phyloP scores from a whole-genome alignment of 2,888 invertebrate genomes.

The Eristalis arbustorum region DNA sequence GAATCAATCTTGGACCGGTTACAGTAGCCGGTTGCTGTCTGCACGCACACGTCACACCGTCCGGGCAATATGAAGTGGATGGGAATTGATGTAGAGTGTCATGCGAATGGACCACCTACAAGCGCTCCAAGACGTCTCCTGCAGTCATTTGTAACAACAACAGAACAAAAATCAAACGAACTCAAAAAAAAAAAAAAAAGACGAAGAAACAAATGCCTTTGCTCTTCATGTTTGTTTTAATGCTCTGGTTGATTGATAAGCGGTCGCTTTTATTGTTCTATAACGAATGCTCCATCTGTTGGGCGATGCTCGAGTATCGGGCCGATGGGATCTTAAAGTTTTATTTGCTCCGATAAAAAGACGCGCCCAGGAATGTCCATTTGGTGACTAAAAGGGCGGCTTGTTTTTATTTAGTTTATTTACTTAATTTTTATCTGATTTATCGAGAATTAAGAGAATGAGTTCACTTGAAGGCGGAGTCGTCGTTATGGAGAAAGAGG shows the following conservation, averaged over 20 bases:
- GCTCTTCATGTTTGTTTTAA: constrained; percentile 59
- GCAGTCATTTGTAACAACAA: constrained; percentile 56
- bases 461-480: not conserved
- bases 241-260: constrained; percentile 65
- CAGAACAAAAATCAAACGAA: too few relatives aligned
- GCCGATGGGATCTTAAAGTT: not conserved
- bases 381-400: not conserved
- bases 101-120: constrained; percentile 66
- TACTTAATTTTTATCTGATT: not conserved
- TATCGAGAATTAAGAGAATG: not conserved
- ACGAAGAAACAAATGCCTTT: constrained; percentile 8
- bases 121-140: constrained; percentile 35
- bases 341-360: not conserved
- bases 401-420: not conserved
- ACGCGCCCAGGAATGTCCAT: not conserved
- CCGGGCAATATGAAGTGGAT: constrained; percentile 60
- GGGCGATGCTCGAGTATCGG: not conserved
- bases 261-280: constrained; percentile 28
- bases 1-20: constrained; percentile 68
- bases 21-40: constrained; percentile 68
- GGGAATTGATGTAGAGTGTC: constrained; percentile 65
- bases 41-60: constrained; percentile 65
- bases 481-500: not conserved
- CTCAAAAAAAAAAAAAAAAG: too few relatives aligned
- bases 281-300: not conserved